Evolutionary conservation across 2,888 invertebrate species (phyloP).

Genomic region (Amphimallon solstitiale): DNA sequence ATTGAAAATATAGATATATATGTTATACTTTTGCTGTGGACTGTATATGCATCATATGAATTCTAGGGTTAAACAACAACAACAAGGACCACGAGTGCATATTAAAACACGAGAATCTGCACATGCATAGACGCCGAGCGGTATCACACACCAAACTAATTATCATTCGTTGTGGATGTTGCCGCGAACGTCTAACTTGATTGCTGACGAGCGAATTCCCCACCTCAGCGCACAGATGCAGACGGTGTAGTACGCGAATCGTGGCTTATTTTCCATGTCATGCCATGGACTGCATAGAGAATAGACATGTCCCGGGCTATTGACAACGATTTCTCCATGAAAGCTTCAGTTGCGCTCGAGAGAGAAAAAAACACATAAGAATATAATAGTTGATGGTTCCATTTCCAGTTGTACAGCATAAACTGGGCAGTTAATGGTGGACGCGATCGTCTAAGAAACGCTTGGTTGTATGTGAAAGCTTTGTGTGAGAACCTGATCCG

Average conservation of each 20-base stretch:
- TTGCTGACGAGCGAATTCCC: not conserved
- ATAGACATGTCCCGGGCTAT: constrained; percentile 50
- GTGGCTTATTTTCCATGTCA: constrained; percentile 49
- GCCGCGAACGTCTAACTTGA: not conserved
- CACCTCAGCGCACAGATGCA: not conserved
- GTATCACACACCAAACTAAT: too few relatives aligned
- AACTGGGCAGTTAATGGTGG: not conserved
- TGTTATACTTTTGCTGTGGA: too few relatives aligned
- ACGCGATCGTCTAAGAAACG: not conserved
- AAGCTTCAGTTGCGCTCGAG: constrained; percentile 46
- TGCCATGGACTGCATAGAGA: constrained; percentile 44
- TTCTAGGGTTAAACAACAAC: too few relatives aligned
- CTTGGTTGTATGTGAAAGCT: constrained; percentile 50
- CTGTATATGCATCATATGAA: too few relatives aligned
- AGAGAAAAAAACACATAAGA: constrained; percentile 50
- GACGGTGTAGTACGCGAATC: constrained; percentile 42
- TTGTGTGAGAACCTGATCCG: constrained; percentile 57
- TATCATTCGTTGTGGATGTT: too few relatives aligned
- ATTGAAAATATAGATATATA: too few relatives aligned
- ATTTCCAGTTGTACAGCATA: constrained; percentile 26
- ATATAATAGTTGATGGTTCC: constrained; percentile 54
- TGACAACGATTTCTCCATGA: constrained; percentile 51
- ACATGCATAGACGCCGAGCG: too few relatives aligned
- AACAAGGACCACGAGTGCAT: too few relatives aligned
- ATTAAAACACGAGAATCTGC: too few relatives aligned